phyloP scores from a whole-genome alignment of 1,140 invertebrate species.

The Pachypeltis micranthus region DNA sequence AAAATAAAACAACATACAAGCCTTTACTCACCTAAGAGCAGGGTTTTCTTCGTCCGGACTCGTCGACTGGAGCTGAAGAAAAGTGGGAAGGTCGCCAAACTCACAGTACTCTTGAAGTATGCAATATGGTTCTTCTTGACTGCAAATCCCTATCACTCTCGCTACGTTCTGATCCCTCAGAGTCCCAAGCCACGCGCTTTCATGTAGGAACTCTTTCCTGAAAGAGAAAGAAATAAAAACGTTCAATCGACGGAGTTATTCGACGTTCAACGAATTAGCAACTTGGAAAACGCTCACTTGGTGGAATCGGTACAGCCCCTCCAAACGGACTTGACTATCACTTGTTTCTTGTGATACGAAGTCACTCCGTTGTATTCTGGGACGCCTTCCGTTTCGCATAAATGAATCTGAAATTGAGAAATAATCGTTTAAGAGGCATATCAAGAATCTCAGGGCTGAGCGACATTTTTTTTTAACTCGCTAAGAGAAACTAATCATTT shows the following conservation, averaged over 20 bases:
- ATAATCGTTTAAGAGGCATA: not conserved
- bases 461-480: no score
- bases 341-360: conserved; percentile 49
- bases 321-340: conserved; percentile 61
- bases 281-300: conserved; percentile 47
- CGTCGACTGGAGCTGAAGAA: conserved; percentile 41
- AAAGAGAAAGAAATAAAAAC: conserved; percentile 22
- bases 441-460: not conserved
- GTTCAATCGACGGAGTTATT: not conserved
- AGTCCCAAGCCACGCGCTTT: conserved; percentile 67
- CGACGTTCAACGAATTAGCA: not conserved
- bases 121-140: conserved; percentile 67
- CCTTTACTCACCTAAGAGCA: conserved; percentile 25
- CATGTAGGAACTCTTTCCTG: conserved; percentile 73
- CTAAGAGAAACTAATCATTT: conserved; percentile 22
- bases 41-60: conserved; percentile 33
- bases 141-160: conserved; percentile 66
- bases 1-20: no score
- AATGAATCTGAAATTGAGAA: conserved; percentile 46
- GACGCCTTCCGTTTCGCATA: conserved; percentile 60
- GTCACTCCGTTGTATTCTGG: conserved; percentile 47
- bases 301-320: conserved; percentile 52
- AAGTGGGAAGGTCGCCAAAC: conserved; percentile 68
- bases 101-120: conserved; percentile 77
- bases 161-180: conserved; percentile 74